Percentiles rank a stretch among this genome's conserved stretches.
phyloP scores from a whole-genome alignment of 2,888 invertebrate species.

The Drosophila infuscata region DNA sequence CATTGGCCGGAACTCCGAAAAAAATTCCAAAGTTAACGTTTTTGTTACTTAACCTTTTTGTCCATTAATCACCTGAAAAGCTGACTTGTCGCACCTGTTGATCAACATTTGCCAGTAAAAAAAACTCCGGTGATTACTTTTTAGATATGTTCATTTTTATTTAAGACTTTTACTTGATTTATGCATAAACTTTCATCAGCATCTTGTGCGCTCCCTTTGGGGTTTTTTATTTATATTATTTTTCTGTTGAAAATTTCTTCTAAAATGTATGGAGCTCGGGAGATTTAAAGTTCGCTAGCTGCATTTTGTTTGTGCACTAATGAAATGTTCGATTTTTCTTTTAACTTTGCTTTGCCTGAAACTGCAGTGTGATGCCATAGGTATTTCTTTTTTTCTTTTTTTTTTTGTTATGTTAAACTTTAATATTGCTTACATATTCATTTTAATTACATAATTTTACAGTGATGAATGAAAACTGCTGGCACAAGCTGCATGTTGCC shows the following conservation, averaged over 20 bases:
- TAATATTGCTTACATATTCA: conserved; percentile 74
- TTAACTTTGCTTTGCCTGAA: conserved; percentile 54
- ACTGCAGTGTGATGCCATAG: conserved; percentile 51
- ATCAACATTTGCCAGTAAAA: conserved; percentile 15
- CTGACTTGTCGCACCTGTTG: conserved; percentile 9
- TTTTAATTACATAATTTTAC: conserved; percentile 74
- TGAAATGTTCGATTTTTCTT: conserved; percentile 50
- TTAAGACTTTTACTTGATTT: conserved; percentile 76
- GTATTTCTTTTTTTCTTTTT: conserved; percentile 28
- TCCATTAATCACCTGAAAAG: conserved; percentile 3
- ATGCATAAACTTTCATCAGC: conserved; percentile 67
- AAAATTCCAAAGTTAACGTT: neutral
- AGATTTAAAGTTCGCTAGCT: conserved; percentile 52
- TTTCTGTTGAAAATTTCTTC: conserved; percentile 61
- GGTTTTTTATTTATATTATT: conserved; percentile 18
- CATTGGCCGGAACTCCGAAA: neutral
- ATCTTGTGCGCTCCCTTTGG: conserved; percentile 34
- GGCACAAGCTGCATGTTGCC: conserved; percentile 52
- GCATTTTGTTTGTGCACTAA: conserved; percentile 53
- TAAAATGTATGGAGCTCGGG: conserved; percentile 64
- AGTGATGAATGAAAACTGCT: conserved; percentile 65
- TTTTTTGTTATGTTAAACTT: conserved; percentile 59
- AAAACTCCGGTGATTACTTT: conserved; percentile 44
- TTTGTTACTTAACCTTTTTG: neutral
- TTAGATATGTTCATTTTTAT: conserved; percentile 82